phyloP scores from a whole-genome alignment of 1,140 invertebrate genomes.

The Listronotus bonariensis region DNA sequence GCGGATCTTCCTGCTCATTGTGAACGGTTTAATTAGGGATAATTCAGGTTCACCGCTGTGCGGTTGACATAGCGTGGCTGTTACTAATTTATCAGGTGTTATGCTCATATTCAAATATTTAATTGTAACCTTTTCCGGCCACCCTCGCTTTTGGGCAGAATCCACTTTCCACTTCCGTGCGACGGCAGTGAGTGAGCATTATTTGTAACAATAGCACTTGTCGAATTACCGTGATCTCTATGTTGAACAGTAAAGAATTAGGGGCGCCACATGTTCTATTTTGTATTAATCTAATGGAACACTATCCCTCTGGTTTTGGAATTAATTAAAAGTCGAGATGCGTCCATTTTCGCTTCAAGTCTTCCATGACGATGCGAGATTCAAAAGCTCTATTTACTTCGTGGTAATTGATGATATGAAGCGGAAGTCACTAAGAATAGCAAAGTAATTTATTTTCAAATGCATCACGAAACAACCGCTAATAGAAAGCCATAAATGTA shows the following conservation, averaged over 20 bases:
- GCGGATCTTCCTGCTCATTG: slow-evolving; percentile 3
- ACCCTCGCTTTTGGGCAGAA: slow-evolving; percentile 28
- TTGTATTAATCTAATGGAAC: slow-evolving; percentile 47
- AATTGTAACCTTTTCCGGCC: slow-evolving; percentile 42
- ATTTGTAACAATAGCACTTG: slow-evolving; percentile 49
- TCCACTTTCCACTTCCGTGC: slow-evolving; percentile 36
- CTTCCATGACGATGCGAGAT: slow-evolving; percentile 24
- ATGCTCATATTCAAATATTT: slow-evolving; percentile 40
- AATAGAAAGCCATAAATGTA: slow-evolving; percentile 8
- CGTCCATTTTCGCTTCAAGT: slow-evolving; percentile 27
- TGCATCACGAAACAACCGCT: not conserved
- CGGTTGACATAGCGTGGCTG: slow-evolving; percentile 33
- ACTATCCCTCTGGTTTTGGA: slow-evolving; percentile 45
- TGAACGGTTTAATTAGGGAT: slow-evolving; percentile 17
- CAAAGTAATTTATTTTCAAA: slow-evolving; percentile 13
- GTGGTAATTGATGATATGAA: slow-evolving; percentile 23
- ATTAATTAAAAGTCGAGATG: slow-evolving; percentile 48
- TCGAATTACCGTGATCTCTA: slow-evolving; percentile 41
- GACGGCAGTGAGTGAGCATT: slow-evolving; percentile 42
- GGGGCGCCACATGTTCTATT: slow-evolving; percentile 45
- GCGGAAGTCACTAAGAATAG: slow-evolving; percentile 23
- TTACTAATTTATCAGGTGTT: slow-evolving; percentile 48
- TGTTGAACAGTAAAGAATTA: slow-evolving; percentile 40
- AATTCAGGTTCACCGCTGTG: slow-evolving; percentile 33
- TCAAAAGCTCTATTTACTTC: slow-evolving; percentile 28